Evolutionary conservation across 2,888 invertebrate species (phyloP).

Genomic region (Temnothorax unifasciatus): DNA sequence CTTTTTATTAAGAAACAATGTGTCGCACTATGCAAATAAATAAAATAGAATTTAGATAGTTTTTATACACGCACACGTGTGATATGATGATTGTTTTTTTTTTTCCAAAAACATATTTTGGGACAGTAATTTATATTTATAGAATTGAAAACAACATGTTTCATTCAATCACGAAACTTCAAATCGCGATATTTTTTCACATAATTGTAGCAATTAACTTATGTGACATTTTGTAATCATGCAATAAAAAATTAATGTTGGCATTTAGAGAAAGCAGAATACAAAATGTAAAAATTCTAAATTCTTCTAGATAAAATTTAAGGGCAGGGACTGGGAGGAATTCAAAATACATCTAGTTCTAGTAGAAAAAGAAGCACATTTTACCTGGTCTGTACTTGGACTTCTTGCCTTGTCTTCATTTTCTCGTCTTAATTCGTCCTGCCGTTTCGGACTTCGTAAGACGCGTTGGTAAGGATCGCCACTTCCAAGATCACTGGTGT

Average conservation of each 20-base stretch:
- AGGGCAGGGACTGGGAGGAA: constrained; percentile 45
- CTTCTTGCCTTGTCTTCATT: constrained; percentile 90
- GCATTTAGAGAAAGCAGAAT: constrained; percentile 69
- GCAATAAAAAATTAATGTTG: constrained; percentile 69
- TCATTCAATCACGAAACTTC: constrained; percentile 6
- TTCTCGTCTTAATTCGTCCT: constrained; percentile 83
- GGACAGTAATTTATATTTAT: not conserved
- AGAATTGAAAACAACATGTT: constrained; percentile 13
- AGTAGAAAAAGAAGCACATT: constrained; percentile 76
- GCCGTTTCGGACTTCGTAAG: constrained; percentile 91
- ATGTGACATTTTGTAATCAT: constrained; percentile 66
- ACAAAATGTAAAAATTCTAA: constrained; percentile 65
- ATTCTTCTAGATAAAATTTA: constrained; percentile 59
- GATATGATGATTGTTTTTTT: not conserved
- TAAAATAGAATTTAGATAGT: constrained; percentile 1
- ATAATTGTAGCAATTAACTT: constrained; percentile 34
- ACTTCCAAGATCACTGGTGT: constrained; percentile 96
- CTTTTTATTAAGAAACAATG: not conserved
- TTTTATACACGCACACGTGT: not conserved
- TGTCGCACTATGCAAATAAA: constrained; percentile 15
- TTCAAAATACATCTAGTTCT: constrained; percentile 58
- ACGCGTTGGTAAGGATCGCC: constrained; percentile 95
- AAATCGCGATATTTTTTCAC: constrained; percentile 1
- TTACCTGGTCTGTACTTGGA: constrained; percentile 97
- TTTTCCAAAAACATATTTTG: not conserved